Percentiles rank a stretch among this genome's conserved stretches.
Conservation (phyloP, 2,113 vertebrate genomes). For the Tragelaphus scriptus region DNA sequence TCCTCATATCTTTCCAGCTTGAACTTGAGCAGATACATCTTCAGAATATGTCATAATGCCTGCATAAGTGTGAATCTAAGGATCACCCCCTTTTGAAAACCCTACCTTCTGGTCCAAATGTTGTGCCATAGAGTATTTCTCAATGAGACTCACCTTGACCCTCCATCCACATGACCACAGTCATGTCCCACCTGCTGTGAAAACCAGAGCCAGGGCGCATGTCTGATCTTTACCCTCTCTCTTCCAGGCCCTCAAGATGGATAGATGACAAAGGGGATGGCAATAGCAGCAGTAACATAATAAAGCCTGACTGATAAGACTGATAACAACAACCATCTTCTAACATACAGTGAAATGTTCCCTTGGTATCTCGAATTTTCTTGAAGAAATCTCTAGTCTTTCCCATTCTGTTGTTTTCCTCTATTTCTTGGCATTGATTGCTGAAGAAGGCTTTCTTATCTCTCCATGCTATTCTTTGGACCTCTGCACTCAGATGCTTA, state of each 20-base stretch:
- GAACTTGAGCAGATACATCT: neutral
- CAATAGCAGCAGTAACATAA: neutral
- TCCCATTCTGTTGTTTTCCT: neutral
- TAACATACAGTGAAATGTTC: neutral
- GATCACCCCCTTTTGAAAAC: conserved; percentile 32
- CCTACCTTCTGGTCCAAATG: neutral
- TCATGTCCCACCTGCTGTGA: neutral
- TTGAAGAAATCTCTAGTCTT: neutral
- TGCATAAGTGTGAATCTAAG: neutral
- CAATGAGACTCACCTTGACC: neutral
- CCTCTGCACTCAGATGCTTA: neutral
- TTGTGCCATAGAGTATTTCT: neutral
- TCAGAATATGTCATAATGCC: neutral
- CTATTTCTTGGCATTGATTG: neutral
- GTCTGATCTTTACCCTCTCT: neutral
- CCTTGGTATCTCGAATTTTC: neutral
- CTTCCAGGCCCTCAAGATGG: neutral
- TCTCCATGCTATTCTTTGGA: neutral
- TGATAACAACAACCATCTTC: neutral
- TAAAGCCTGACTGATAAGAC: too few relatives aligned
- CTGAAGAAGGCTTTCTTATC: neutral
- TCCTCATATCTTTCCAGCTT: neutral
- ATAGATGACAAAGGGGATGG: neutral
- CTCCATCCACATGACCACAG: neutral
- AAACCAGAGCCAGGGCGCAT: neutral